Evolutionary conservation across 2,113 vertebrate genomes (phyloP).

Genomic region (Nymphicus hollandicus): DNA sequence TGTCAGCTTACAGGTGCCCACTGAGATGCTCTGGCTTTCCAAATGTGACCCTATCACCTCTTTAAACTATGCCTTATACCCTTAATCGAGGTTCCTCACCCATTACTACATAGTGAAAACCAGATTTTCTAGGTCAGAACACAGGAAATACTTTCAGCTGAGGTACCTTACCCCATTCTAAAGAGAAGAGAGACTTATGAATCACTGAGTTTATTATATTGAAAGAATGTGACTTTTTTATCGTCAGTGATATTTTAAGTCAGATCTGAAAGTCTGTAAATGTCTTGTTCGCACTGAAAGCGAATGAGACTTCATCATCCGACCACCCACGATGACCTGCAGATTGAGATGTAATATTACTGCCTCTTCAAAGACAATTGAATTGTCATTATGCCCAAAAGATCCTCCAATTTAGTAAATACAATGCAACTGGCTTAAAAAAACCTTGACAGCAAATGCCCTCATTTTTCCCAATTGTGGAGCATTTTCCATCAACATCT

Average conservation of each 20-base stretch:
- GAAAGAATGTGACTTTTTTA: slow-evolving; percentile 34
- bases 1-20: background rate
- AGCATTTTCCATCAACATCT: background rate
- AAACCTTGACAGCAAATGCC: background rate
- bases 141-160: background rate
- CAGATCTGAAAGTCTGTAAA: slow-evolving; percentile 4
- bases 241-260: slow-evolving; percentile 46
- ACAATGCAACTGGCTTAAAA: background rate
- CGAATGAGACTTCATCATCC: background rate
- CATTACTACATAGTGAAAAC: background rate
- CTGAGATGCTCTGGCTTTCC: background rate
- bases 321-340: slow-evolving; percentile 38
- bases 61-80: background rate
- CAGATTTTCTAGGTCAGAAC: background rate
- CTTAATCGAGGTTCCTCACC: background rate
- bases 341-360: background rate
- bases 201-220: slow-evolving; percentile 22
- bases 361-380: slow-evolving; percentile 22
- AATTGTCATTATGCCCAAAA: background rate
- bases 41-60: background rate
- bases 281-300: slow-evolving; percentile 26
- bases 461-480: rapidly evolving
- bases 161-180: background rate
- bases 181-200: slow-evolving; percentile 3
- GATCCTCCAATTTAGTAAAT: background rate